Percentiles rank a stretch among this genome's conserved stretches.
These are phyloP conservation scores for Mionectes olivaceus DNA, from an alignment of 2,797 vertebrate species.

Conservation along the genomic window DNA sequence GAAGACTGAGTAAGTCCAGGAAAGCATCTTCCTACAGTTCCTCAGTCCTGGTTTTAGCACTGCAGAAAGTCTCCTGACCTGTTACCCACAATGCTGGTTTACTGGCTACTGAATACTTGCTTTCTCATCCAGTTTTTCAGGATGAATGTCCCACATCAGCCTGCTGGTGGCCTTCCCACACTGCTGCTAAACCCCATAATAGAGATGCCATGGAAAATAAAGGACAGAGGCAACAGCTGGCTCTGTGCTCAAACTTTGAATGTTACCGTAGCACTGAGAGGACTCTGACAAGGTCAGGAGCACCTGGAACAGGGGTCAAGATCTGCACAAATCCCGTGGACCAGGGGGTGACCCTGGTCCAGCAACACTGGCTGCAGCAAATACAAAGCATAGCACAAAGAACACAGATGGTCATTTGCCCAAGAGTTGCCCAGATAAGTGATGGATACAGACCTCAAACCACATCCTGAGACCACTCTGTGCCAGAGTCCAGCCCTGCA, in stretches of 20 bases:
- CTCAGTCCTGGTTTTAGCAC: neutral
- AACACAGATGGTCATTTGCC: neutral
- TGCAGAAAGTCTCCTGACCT: neutral
- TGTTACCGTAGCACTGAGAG: accelerated
- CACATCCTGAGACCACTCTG: neutral
- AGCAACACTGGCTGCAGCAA: neutral
- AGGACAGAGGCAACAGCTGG: neutral
- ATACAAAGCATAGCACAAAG: neutral
- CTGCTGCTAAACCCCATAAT: neutral
- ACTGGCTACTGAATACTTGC: neutral
- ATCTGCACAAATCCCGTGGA: neutral
- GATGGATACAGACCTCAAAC: neutral
- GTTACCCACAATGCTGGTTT: accelerated
- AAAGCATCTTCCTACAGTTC: neutral
- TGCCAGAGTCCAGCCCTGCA: neutral
- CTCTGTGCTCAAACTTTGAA: neutral
- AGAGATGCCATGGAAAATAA: neutral
- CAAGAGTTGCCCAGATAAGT: neutral
- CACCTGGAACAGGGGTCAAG: neutral
- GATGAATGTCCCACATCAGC: neutral
- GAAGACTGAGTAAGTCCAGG: neutral
- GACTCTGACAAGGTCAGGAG: neutral
- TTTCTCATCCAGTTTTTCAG: neutral
- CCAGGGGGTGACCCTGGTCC: neutral
- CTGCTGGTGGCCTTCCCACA: neutral